Base-by-base conservation (phyloP, 1,140 invertebrate genomes). In the Pissodes strobi region DNA sequence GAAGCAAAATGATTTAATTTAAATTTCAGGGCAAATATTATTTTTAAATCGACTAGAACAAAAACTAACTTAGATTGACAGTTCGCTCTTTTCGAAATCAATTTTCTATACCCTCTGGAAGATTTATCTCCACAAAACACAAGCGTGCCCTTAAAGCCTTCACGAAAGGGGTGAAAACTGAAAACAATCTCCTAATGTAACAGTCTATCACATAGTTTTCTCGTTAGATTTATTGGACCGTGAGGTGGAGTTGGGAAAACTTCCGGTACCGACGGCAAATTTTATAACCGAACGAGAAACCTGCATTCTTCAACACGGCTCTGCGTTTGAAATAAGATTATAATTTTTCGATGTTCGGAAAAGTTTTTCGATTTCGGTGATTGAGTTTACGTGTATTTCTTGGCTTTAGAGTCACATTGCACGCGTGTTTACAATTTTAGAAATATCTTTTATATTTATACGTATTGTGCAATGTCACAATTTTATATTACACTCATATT, bases 201-300 rank as follows among this genome's bases (percentile, higher is more conserved):
- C 58, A 52, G 58, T 61, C 58, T 19, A 61, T 61, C 58, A 61
- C 58, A 61, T 61, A 61, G 58, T 61, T 61, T 61, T 61, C 58
- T 61, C 46, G 58, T 61, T 61, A 61, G 34, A 61, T 61, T 61
- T 61, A 51, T 61, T 51, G 45, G 37, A 52, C 13, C 58, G 58
- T 59, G 27, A 59, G 56, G 23, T 59, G 1, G 21, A 59, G 56
- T 59, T 59, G 4, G 56, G 53, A 21, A 59, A 59, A 59, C 13
- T 48, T 59, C 41, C 15, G 9, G 41, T 59, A 48, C 56, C 21
- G 27, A 39, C 56, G n/a, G 17, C 15, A 34, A 59, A 48, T 59
- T 59, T 43, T 59, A 59, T 59, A 59, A 59, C 56, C 13, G 41
- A 59, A 46, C 38, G n/a, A 21, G 43, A 37, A 30, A 34, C 18